phyloP scores from a whole-genome alignment of 2,113 vertebrate genomes.

The Aphelocoma coerulescens region DNA sequence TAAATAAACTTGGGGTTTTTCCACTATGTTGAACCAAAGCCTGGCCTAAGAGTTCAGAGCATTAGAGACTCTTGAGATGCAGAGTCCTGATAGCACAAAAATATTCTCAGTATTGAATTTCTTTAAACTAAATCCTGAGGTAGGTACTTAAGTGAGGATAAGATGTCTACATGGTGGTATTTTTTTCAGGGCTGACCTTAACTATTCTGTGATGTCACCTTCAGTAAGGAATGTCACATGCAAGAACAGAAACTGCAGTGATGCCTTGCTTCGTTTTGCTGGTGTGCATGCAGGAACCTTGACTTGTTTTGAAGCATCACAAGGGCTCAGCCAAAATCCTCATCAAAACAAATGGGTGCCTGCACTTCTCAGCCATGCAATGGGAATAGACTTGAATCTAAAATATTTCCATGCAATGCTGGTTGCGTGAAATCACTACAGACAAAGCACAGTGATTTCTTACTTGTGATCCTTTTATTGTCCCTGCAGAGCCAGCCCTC shows the following conservation, averaged over 20 bases:
- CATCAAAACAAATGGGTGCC: rapidly evolving
- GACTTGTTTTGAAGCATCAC: not conserved
- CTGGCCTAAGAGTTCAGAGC: not conserved
- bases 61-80: not conserved
- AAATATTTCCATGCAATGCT: not conserved
- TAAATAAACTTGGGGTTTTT: not conserved
- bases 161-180: not conserved
- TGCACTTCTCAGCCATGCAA: not conserved
- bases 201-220: not conserved
- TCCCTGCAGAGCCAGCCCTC: not conserved
- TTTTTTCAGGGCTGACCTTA: not conserved
- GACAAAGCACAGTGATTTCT: not conserved
- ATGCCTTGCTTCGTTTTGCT: not conserved
- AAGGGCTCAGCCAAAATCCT: not conserved
- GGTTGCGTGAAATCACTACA: not conserved
- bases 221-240: not conserved
- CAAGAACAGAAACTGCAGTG: not conserved
- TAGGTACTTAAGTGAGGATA: not conserved
- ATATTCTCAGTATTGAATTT: not conserved
- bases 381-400: not conserved
- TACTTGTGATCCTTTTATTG: not conserved
- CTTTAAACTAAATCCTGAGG: not conserved
- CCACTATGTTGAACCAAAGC: not conserved
- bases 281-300: not conserved
- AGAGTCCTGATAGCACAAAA: not conserved